Conservation (phyloP, 2,797 vertebrate genomes). For the Uromys caudimaculatus region DNA sequence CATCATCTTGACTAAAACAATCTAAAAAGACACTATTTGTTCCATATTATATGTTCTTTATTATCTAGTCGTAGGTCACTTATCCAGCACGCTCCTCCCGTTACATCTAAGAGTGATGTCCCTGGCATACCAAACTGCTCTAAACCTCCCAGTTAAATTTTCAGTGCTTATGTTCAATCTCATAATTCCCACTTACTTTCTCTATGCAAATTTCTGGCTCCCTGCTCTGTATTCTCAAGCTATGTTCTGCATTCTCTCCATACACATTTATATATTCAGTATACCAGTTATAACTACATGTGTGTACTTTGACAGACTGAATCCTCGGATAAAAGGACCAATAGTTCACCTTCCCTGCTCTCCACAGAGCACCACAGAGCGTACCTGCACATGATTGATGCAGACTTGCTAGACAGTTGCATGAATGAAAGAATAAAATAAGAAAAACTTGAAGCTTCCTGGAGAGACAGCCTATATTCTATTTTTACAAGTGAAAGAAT, state of each 20-base stretch:
- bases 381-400: background rate
- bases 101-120: background rate
- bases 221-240: background rate
- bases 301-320: background rate
- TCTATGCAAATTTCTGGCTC: constrained; percentile 19
- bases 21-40: background rate
- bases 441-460: constrained; percentile 42
- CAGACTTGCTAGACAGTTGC: background rate
- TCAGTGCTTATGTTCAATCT: background rate
- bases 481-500: background rate
- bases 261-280: constrained; percentile 2
- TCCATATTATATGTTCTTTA: background rate
- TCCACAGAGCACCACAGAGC: background rate
- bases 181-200: background rate
- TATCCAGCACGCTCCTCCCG: background rate
- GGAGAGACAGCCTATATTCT: background rate
- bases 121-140: background rate
- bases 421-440: constrained; percentile 12
- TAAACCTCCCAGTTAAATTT: background rate
- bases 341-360: background rate
- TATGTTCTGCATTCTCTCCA: background rate
- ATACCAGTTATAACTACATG: background rate
- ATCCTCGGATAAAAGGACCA: background rate
- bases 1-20: background rate
- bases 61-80: background rate